phyloP scores from a whole-genome alignment of 2,113 vertebrate genomes.

The Passerina amoena region DNA sequence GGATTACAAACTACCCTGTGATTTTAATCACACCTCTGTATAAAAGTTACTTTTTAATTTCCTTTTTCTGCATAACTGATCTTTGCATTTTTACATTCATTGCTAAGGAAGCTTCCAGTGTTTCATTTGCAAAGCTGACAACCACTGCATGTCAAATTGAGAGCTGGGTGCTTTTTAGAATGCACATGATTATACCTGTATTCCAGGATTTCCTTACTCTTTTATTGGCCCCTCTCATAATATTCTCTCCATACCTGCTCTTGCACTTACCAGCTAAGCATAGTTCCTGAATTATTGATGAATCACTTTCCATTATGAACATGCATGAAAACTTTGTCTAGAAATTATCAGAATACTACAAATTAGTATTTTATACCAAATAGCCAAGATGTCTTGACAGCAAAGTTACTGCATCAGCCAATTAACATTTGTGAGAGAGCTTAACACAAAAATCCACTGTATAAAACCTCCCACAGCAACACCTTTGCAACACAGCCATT shows the following conservation, averaged over 20 bases:
- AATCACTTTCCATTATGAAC: neutral
- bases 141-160: slow-evolving; percentile 50
- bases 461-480: neutral
- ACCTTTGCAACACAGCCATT: neutral
- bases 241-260: neutral
- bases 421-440: neutral
- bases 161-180: neutral
- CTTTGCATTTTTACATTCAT: slow-evolving; percentile 21
- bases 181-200: neutral
- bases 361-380: neutral
- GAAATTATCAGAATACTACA: neutral
- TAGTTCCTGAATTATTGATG: neutral
- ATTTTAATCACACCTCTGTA: slow-evolving; percentile 34
- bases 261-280: neutral
- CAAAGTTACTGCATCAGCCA: neutral
- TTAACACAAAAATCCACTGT: neutral
- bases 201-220: neutral
- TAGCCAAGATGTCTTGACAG: neutral
- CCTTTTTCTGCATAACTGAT: slow-evolving; percentile 44
- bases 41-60: slow-evolving; percentile 49
- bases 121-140: slow-evolving; percentile 60
- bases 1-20: neutral
- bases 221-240: neutral
- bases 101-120: slow-evolving; percentile 27
- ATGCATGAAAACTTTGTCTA: neutral